Conservation (phyloP, 2,888 invertebrate genomes). For the Drosophila tripunctata region DNA sequence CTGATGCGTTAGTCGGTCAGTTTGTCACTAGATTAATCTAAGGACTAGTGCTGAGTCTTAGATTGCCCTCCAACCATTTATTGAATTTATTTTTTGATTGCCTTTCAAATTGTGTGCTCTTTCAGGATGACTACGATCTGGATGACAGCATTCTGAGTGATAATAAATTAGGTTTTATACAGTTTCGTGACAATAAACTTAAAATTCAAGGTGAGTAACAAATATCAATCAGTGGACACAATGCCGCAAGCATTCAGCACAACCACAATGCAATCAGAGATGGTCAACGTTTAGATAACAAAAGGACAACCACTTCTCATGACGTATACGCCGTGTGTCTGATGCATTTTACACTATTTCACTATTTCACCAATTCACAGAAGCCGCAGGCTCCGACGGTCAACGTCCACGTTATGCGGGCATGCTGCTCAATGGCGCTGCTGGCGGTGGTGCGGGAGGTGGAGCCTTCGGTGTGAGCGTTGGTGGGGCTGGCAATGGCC, state of each 20-base stretch:
- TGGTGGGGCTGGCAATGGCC: slow-evolving; percentile 35
- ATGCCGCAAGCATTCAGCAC: slow-evolving; percentile 33
- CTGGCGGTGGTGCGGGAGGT: slow-evolving; percentile 49
- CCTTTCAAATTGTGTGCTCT: slow-evolving; percentile 24
- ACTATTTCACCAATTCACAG: too few species aligned
- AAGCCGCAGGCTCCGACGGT: slow-evolving; percentile 78
- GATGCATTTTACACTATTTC: slow-evolving; percentile 31
- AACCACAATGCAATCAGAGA: slow-evolving; percentile 41
- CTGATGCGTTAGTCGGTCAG: not conserved
- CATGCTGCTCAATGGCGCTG: slow-evolving; percentile 71
- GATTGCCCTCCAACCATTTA: slow-evolving; percentile 3
- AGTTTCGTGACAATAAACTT: slow-evolving; percentile 84
- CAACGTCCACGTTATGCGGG: slow-evolving; percentile 79
- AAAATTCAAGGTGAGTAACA: slow-evolving; percentile 83
- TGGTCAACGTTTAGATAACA: slow-evolving; percentile 37
- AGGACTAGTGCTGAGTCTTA: not conserved
- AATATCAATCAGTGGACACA: slow-evolving; percentile 47
- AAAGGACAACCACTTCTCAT: slow-evolving; percentile 26
- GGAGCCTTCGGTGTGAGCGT: slow-evolving; percentile 61
- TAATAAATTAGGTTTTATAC: slow-evolving; percentile 84
- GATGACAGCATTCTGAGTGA: slow-evolving; percentile 83
- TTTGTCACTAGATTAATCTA: not conserved
- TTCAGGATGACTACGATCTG: slow-evolving; percentile 84
- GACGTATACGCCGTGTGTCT: slow-evolving; percentile 51
- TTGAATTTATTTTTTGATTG: slow-evolving; percentile 41